Evolutionary conservation across 2,797 vertebrate species (phyloP).

Genomic region (Fringilla coelebs): DNA sequence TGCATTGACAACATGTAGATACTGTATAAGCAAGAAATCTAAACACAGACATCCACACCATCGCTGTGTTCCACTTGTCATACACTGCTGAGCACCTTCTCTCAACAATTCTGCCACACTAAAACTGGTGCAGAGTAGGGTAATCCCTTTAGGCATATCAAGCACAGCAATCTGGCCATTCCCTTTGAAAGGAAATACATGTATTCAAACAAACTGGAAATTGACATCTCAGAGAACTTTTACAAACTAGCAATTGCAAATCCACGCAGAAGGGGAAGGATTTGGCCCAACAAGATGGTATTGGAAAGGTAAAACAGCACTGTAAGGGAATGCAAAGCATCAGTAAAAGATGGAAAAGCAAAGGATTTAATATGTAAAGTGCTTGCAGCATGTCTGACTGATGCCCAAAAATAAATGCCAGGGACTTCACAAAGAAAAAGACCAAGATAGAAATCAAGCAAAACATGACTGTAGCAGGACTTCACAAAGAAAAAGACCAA

Average conservation of each 20-base stretch:
- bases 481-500: background rate
- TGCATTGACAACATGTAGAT: background rate
- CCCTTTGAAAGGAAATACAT: background rate
- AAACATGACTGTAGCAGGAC: background rate
- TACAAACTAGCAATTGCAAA: background rate
- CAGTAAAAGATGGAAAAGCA: background rate
- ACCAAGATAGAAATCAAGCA: background rate
- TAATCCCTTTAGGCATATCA: background rate
- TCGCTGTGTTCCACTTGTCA: background rate
- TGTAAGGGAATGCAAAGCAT: background rate
- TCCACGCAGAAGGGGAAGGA: fast-evolving
- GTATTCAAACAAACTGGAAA: background rate
- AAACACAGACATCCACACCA: background rate
- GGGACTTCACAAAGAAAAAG: background rate
- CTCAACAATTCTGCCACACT: background rate
- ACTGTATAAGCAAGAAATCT: background rate
- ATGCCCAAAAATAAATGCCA: background rate
- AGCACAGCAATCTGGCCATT: background rate
- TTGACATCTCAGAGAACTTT: fast-evolving
- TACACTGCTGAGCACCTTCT: background rate
- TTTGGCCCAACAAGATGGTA: background rate
- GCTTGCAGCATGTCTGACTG: background rate
- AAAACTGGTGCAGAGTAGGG: background rate
- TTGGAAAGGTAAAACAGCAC: background rate
- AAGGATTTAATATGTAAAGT: background rate